Base-by-base conservation (phyloP, 2,888 invertebrate genomes). In the Phymatocera aterrima region DNA sequence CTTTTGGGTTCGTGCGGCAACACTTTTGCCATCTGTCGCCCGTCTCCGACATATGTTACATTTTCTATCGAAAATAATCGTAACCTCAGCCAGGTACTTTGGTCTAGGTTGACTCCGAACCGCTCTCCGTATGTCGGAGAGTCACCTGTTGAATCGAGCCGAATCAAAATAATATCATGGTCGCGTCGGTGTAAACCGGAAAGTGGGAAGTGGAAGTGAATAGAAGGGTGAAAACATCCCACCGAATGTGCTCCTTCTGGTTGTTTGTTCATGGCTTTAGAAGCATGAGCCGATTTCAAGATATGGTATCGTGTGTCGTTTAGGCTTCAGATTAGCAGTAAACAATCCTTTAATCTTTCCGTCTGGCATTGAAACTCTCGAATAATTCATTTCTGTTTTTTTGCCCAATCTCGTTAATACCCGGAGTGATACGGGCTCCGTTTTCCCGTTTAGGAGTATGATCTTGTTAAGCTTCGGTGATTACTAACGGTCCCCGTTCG, bases 71-170 rank as follows among this genome's bases (percentile, higher is more conserved):
- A 87, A 83, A 86, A 85, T 84, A 82, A 86, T 83, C 83, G 80
- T 79, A 82, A 82, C 84, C 75, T 75, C 75, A 75, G 43, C 54
- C 75, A 75, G 75, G 75, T 75, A 75, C 75, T 75, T 75, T 75
- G 21, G 75, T 43, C 57, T 75, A 75, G 60, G 57, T 43, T 57
- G 40, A 75, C 82, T 70, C 46, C 34, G 75, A 78, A 83, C 82
- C 88, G 88, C 88, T 88, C 80, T 83, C 89, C 88, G 89, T 87
- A 88, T 89, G 89, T 88, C 84, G 85, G 64, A 48, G 77, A 81
- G 79, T 88, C 88, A 87, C 86, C 88, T 88, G 88, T 86, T 88
- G 82, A 86, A 85, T 85, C 84, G 80, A 80, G 79, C 82, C 83
- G 84, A 88, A 87, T 88, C 87, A 85, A 85, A 86, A 87, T 85